Base-by-base conservation (phyloP, 2,113 vertebrate genomes). In the Speoplatyrhinus poulsoni region DNA sequence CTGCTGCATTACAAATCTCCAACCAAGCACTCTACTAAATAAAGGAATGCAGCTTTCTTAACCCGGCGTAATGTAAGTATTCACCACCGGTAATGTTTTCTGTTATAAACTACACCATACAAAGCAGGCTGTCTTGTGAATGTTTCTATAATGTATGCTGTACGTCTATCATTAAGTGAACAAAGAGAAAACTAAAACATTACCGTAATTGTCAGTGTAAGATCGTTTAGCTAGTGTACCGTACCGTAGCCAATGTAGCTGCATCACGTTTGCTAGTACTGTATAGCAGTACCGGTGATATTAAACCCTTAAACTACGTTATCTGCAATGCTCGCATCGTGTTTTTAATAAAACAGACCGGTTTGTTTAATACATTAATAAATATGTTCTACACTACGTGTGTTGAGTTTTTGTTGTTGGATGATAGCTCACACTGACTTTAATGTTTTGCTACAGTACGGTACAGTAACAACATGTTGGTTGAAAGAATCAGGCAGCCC, bases 1-100 rank as follows among this genome's bases (percentile, higher is more conserved):
- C 83, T 88, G 84, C 54, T 56, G n/a, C 54, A 19, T 60, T 60
- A 5, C 36, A 41, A 41, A 36, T 26, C 26, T 15, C 15, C 32
- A 64, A 41, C 33, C 63, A 13, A 50, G 6, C 62, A 57, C 32
- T 46, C 50, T 68, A 74, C 69, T 76, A 1, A 6, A 11, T 36
- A 75, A 62, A 82, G 80, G 84, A 89, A 87, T 83, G 84, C 82
- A 15, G 69, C 70, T 9, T 26, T 77, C 16, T 32, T 77, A 82
- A 63, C 48, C 66, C 55, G 17, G 33, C 10, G 2, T 11, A 81
- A 63, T 58, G 90, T 91, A 77, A 88, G 88, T 90, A 69, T 17
- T 49, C 6, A 0, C 46, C 47, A 4, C 8, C 12, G 3, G 6
- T 1, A 0, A 54, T 4, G 13, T 54, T 5, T 54, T 7, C 52